A percentile compares a stretch with the other conserved stretches of the same genome.
Conservation (phyloP, 2,113 vertebrate species). For the Pristiophorus japonicus region DNA sequence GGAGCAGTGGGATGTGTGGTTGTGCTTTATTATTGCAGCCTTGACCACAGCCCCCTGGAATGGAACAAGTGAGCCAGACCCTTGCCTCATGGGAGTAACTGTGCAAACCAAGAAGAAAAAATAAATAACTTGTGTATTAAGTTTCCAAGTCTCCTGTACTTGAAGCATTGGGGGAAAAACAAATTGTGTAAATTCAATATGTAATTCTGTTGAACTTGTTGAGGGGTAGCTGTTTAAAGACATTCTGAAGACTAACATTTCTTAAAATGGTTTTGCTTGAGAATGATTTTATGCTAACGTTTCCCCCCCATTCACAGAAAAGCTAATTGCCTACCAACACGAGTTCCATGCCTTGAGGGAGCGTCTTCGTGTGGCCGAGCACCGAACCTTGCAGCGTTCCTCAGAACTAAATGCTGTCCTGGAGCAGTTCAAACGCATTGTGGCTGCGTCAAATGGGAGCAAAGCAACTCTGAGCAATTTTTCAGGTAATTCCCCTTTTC, state of each 20-base stretch:
- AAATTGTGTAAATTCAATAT: background rate
- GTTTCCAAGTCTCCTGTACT: background rate
- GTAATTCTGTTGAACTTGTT: background rate
- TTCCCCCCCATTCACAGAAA: conserved; percentile 59
- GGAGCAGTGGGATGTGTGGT: background rate
- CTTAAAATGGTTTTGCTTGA: background rate
- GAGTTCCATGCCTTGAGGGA: conserved; percentile 94
- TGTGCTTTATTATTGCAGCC: background rate
- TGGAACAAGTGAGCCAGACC: background rate
- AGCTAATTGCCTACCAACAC: conserved; percentile 86
- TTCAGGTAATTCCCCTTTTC: conserved; percentile 65
- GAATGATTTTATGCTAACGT: background rate
- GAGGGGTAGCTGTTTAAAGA: background rate
- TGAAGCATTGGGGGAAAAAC: background rate
- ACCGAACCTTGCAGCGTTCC: conserved; percentile 87
- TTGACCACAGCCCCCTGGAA: background rate
- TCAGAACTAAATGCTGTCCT: conserved; percentile 85
- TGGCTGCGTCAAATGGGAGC: conserved; percentile 85
- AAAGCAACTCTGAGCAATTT: conserved; percentile 77
- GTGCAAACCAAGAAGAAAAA: background rate
- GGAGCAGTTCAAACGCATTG: conserved; percentile 81
- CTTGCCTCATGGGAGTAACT: background rate
- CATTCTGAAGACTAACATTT: background rate
- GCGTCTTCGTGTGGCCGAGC: conserved; percentile 88
- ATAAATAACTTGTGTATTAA: background rate